Conservation (phyloP, 2,888 invertebrate species). For the Acrobasis suavella region DNA sequence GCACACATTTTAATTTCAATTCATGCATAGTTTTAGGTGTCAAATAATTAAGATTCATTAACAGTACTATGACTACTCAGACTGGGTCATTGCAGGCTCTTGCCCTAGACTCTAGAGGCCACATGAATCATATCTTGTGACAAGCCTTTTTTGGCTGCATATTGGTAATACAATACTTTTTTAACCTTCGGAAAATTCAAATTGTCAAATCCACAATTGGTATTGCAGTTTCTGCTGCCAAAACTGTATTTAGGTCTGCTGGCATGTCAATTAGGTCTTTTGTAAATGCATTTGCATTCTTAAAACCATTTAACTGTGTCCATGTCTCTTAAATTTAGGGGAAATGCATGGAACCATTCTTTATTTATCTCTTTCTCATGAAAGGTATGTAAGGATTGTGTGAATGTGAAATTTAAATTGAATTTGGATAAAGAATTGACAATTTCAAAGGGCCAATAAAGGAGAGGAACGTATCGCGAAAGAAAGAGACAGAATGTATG, state of each 20-base stretch:
- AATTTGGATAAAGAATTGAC: too few species aligned
- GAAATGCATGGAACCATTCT: too few species aligned
- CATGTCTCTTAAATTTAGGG: too few species aligned
- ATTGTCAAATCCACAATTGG: not conserved
- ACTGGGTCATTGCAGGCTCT: constrained; percentile 20
- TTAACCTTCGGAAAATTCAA: constrained; percentile 37
- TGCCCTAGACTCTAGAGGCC: constrained; percentile 24
- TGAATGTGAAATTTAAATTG: too few species aligned
- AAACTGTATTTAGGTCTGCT: not conserved
- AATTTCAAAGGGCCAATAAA: too few species aligned
- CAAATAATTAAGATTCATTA: constrained; percentile 20
- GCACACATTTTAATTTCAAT: constrained; percentile 4
- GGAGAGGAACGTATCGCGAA: too few species aligned
- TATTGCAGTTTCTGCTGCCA: not conserved
- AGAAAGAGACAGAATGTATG: too few species aligned
- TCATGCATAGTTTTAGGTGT: constrained; percentile 7
- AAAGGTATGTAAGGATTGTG: too few species aligned
- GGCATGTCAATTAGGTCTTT: not conserved
- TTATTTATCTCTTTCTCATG: too few species aligned
- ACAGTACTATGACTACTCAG: not conserved
- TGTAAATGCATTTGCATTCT: not conserved
- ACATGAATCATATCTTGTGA: constrained; percentile 30
- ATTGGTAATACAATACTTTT: constrained; percentile 34
- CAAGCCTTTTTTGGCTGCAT: constrained; percentile 31
- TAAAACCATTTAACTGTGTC: not conserved